Evolutionary conservation across 2,113 vertebrate species (phyloP), one percentile per base, ranked within the genome.

Genomic region (Hymenochirus boettgeri): DNA sequence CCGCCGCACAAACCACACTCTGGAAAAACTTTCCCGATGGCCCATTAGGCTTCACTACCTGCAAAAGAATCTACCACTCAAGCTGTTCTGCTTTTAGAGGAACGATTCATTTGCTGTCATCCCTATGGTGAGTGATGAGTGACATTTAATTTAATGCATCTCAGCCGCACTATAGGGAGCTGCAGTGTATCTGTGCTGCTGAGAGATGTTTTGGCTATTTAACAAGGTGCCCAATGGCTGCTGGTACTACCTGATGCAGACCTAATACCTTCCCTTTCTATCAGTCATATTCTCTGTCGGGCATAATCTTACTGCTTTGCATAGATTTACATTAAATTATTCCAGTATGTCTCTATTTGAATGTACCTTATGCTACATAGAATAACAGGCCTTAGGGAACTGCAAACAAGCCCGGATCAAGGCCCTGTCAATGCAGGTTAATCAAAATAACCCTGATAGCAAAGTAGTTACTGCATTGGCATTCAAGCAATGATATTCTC

Each of bases 101-200:
- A 27, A 31, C 22, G 18, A 22, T 50, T 26, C n/a, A 5, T n/a
- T 42, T 42, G 50, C 26, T 39, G 9, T 50, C 17, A 52, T 42
- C 50, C 18, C 17, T 24, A 17, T 54, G 23, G 61, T 21, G 24
- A 63, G 61, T 42, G 33, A 63, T 53, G 50, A 54, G 61, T 63
- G 61, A 42, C 50, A 54, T 53, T n/a, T 26, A 25, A 31, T 62
- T 23, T 12, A 8, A 53, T 63, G 18, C 23, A 63, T 63, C 50
- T 26, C 48, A 39, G 12, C 61, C 29, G 33, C 48, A 63, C n/a
- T 11, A 24, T 23, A 26, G 50, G 50, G 50, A 23, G 61, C 35
- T 42, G 35, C 21, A 53, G 2, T 21, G 9, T 62, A 7, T 37
- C 12, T 33, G 31, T 50, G 33, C 29, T 52, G 61, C 35, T 22